Conservation (phyloP, 2,888 invertebrate genomes). For the Myopa testacea region DNA sequence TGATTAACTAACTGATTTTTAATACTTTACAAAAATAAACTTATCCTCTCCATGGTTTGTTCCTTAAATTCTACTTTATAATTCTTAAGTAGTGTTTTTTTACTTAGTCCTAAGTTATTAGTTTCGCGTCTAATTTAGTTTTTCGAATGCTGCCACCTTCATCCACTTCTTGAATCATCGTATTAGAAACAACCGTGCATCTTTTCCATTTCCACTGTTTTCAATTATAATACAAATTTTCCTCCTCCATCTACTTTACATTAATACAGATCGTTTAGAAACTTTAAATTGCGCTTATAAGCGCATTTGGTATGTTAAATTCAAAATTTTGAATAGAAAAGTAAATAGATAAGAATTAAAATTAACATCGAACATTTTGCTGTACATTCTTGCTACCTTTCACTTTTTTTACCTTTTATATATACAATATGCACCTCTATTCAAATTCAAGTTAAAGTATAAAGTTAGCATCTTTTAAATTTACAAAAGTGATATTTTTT, state of each 20-base stretch:
- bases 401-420: no score
- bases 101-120: constrained; percentile 7
- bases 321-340: no score
- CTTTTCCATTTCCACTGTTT: constrained; percentile 46
- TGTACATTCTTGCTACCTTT: no score
- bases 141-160: constrained; percentile 17
- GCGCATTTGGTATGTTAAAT: constrained; percentile 16
- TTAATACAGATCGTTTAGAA: background rate
- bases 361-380: background rate
- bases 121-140: constrained; percentile 28
- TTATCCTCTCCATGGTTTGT: background rate
- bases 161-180: constrained; percentile 17
- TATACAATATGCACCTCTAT: no score
- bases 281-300: background rate
- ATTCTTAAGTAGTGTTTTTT: constrained; percentile 29
- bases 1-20: background rate
- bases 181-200: constrained; percentile 51
- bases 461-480: no score
- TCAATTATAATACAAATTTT: constrained; percentile 34
- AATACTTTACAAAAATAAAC: background rate
- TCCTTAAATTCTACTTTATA: background rate
- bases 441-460: no score
- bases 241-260: constrained; percentile 14
- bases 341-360: background rate
- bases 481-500: no score